Evolutionary conservation across 2,797 vertebrate genomes (phyloP), one percentile per base, ranked within the genome.

Genomic region (Bucorvus abyssinicus): DNA sequence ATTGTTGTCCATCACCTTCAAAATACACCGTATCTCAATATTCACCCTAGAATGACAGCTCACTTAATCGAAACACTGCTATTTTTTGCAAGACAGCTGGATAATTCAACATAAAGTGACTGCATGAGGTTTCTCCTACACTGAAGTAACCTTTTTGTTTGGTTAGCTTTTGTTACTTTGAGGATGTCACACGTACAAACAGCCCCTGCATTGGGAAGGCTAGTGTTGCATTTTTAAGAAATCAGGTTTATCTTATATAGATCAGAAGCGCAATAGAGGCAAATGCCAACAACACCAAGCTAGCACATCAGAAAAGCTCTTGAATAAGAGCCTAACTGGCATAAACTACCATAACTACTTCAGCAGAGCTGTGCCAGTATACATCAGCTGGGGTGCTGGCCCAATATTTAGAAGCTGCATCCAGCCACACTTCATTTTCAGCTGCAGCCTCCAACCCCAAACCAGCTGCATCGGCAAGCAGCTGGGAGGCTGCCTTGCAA

Each of bases 361-460:
- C 74, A 83, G 53, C 0, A 0, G 36, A 47, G 34, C 32, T 1
- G 1, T 83, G 84, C 68, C 88, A 85, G 50, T 20, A 36, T 21
- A 55, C 17, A 65, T 64, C 60, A 87, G 64, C 87, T 92, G 80
- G 27, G 45, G 16, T 74, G 91, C 84, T 92, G 94, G 61, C 67
- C 38, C 2, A 2, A 10, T 55, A 3, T 29, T 83, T 69, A 59
- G 71, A 59, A 84, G 42, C 42, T 77, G 18, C 60, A 83, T 93
- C 84, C 94, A 92, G 81, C 32, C 80, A 87, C 94, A 90, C 80
- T 89, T 95, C 74, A 76, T 94, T 95, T 90, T 49, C 75, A 75
- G 60, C 77, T 87, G 47, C 45, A 76, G n/a, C 44, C 49, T 96
- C 83, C 49, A 75, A 34, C 13, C 30, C 30, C 56, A 64, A 91